Evolutionary conservation across 2,797 vertebrate species (phyloP).

Genomic region (Pteropus rufus): DNA sequence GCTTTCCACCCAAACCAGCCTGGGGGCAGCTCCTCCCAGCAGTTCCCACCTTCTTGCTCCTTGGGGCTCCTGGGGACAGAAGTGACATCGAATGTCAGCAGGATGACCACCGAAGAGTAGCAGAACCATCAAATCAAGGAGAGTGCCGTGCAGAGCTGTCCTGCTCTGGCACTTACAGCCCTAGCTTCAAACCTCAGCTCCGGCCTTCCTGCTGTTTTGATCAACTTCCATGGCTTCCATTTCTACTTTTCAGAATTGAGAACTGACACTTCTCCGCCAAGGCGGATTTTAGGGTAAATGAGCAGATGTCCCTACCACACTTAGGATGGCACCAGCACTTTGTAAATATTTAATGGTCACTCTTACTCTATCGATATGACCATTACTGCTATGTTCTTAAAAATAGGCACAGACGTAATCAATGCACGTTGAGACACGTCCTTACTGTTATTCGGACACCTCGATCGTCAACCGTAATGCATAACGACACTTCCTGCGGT

Average conservation of each 20-base stretch:
- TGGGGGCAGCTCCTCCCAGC: not conserved
- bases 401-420: accelerated
- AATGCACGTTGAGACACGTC: accelerated
- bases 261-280: not conserved
- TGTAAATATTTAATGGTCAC: not conserved
- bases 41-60: not conserved
- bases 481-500: accelerated
- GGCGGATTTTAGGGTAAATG: not conserved
- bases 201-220: not conserved
- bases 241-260: not conserved
- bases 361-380: accelerated
- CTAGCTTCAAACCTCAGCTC: not conserved
- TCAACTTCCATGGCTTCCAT: not conserved
- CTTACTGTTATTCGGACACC: not conserved
- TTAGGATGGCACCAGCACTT: not conserved
- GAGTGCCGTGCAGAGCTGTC: accelerated
- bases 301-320: too few species aligned
- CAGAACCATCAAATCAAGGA: not conserved
- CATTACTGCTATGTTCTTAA: not conserved
- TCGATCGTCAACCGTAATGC: too few species aligned
- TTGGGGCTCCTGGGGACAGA: not conserved
- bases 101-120: accelerated
- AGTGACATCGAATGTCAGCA: not conserved
- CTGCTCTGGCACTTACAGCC: not conserved
- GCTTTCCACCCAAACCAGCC: not conserved